These are phyloP conservation scores for Psylliodes chrysocephalus DNA, from an alignment of 2,888 invertebrate genomes.

Conservation along the genomic window DNA sequence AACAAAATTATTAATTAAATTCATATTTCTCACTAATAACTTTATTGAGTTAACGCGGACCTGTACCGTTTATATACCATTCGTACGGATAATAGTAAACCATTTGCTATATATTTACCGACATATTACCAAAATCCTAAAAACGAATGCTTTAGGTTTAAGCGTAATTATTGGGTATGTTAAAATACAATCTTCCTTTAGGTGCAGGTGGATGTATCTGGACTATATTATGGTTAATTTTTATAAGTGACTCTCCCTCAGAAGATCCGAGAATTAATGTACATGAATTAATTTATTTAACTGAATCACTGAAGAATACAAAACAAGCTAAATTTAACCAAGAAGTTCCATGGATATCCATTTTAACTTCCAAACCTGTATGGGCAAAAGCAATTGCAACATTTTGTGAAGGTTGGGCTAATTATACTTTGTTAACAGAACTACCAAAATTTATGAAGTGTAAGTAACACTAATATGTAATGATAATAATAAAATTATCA, in stretches of 20 bases:
- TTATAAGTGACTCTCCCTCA: constrained; percentile 79
- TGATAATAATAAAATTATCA: no score
- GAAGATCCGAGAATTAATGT: constrained; percentile 77
- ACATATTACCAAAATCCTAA: no score
- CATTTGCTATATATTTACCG: no score
- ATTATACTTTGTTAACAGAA: constrained; percentile 74
- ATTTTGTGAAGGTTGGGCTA: constrained; percentile 91
- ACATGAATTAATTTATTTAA: constrained; percentile 79
- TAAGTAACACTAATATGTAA: no score
- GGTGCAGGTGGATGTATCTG: constrained; percentile 76
- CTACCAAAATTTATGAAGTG: constrained; percentile 42
- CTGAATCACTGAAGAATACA: constrained; percentile 64
- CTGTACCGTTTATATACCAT: no score
- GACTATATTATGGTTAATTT: constrained; percentile 77
- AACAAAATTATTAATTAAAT: no score
- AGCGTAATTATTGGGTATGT: no score
- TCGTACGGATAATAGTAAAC: no score
- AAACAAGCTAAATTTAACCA: constrained; percentile 62
- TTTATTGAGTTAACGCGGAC: no score
- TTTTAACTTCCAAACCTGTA: constrained; percentile 79
- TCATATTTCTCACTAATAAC: no score
- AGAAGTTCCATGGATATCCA: constrained; percentile 78
- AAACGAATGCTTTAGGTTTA: no score
- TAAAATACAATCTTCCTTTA: no score
- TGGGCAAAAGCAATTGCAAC: constrained; percentile 87